These are phyloP conservation scores for Luffia ferchaultella DNA, from an alignment of 2,888 invertebrate species.

Conservation along the genomic window DNA sequence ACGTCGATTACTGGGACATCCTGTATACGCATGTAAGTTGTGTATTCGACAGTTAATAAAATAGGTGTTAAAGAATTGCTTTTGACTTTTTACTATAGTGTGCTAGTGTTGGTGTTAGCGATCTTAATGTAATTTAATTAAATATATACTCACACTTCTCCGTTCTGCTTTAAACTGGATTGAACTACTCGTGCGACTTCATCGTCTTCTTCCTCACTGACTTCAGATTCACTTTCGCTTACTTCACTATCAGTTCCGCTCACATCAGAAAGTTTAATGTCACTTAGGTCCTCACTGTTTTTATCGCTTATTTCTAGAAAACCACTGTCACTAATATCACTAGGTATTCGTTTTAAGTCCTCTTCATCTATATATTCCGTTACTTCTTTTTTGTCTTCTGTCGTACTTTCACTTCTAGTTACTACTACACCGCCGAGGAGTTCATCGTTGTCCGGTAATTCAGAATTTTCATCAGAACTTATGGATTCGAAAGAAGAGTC, in stretches of 20 bases:
- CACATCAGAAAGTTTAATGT: slow-evolving; percentile 31
- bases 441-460: slow-evolving; percentile 32
- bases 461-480: slow-evolving; percentile 36
- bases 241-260: slow-evolving; percentile 17
- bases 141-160: no score
- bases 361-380: slow-evolving; percentile 14
- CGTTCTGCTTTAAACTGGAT: no score
- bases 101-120: no score
- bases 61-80: no score
- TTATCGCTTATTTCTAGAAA: slow-evolving; percentile 49
- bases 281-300: slow-evolving; percentile 25
- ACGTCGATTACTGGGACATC: no score
- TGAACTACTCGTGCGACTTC: no score
- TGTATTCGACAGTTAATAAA: no score
- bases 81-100: no score
- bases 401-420: slow-evolving; percentile 34
- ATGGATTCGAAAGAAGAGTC: slow-evolving; percentile 53
- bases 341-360: slow-evolving; percentile 38
- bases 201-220: slow-evolving; percentile 19
- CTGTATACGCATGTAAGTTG: no score
- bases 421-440: slow-evolving; percentile 39
- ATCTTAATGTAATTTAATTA: no score
- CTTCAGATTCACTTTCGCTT: slow-evolving; percentile 17
- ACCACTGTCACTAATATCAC: slow-evolving; percentile 61
- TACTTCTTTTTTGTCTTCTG: slow-evolving; percentile 30